Conservation (phyloP, 2,113 vertebrate species). For the Hemicordylus capensis region DNA sequence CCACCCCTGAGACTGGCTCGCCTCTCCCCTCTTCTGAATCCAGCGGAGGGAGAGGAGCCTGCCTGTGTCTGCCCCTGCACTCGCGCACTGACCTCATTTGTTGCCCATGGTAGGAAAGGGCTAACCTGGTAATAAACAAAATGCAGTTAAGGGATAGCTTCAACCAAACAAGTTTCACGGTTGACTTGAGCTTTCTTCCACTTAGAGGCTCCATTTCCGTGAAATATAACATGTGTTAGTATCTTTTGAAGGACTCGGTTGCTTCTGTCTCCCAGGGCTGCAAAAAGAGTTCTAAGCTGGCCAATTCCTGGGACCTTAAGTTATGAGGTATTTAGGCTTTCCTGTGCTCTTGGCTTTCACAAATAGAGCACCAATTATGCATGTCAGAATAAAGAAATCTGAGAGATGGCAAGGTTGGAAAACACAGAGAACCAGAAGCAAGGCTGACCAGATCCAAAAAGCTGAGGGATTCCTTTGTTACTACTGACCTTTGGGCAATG, state of each 20-base stretch:
- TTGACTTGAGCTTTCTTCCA: slow-evolving; percentile 58
- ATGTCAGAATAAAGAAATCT: slow-evolving; percentile 8
- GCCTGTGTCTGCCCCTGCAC: too few species aligned
- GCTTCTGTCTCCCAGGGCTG: slow-evolving; percentile 43
- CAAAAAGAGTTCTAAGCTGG: slow-evolving; percentile 54
- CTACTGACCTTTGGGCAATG: slow-evolving; percentile 38
- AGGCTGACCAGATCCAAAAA: slow-evolving; percentile 37
- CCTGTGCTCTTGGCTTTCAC: slow-evolving; percentile 41
- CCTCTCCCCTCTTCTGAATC: too few species aligned
- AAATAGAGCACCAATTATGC: slow-evolving; percentile 50
- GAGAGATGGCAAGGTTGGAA: not conserved
- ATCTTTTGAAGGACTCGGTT: slow-evolving; percentile 58
- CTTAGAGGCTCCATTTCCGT: slow-evolving; percentile 53
- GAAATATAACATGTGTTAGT: slow-evolving; percentile 65
- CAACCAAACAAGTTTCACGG: slow-evolving; percentile 60
- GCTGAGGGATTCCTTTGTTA: slow-evolving; percentile 31
- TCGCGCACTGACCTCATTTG: too few species aligned
- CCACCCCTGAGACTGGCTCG: too few species aligned
- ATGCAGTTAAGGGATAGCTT: slow-evolving; percentile 37
- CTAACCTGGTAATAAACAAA: slow-evolving; percentile 68
- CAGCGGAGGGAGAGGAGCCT: too few species aligned
- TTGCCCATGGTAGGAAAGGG: too few species aligned
- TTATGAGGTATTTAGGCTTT: slow-evolving; percentile 53
- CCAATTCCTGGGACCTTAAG: slow-evolving; percentile 29
- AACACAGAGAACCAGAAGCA: slow-evolving; percentile 19